Evolutionary conservation across 2,797 vertebrate genomes (phyloP), one percentile per base, ranked within the genome.

Genomic region (Microcaecilia unicolor): DNA sequence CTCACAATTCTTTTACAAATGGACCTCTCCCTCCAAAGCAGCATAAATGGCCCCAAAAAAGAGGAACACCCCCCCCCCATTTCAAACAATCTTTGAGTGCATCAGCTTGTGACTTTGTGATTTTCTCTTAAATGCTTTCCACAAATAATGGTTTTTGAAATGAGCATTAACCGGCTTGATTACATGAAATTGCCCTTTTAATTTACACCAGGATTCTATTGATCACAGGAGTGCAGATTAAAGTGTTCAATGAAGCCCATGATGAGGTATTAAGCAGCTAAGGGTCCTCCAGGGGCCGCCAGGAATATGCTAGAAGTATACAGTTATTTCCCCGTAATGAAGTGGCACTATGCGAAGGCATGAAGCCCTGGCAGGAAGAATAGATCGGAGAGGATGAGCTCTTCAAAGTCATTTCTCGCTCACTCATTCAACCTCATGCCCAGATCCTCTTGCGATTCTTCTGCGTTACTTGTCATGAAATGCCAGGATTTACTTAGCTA

Each of bases 211-310:
- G 84, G 86, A 87, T 89, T 74, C 85, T 95, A 98, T 98, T 95
- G 95, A 98, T 98, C 92, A 96, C 87, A 87, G 80, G 78, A 92
- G 90, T 84, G 90, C 89, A 95, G 94, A 98, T 97, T 98, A 96
- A 93, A 97, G 91, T 90, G 91, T 93, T 98, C 95, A 98, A 98
- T 97, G 93, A 92, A 97, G 95, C 92, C 85, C 71, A 90, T 97
- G 93, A 98, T 98, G 93, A 97, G 93, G 93, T 98, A 97, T 98
- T 98, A 98, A 94, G 76, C 91, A 88, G 87, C 89, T 87, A 85
- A 86, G 87, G 87, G 78, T 90, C 89, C 91, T 85, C 67, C 64
- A 83, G 91, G 87, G 83, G 80, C 87, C 61, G 72, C 79, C 76
- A 81, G 75, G 71, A 83, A 84, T 81, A 82, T 78, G 83, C 80